Base-by-base conservation (phyloP, 2,113 vertebrate genomes). In the Aptenodytes forsteri region DNA sequence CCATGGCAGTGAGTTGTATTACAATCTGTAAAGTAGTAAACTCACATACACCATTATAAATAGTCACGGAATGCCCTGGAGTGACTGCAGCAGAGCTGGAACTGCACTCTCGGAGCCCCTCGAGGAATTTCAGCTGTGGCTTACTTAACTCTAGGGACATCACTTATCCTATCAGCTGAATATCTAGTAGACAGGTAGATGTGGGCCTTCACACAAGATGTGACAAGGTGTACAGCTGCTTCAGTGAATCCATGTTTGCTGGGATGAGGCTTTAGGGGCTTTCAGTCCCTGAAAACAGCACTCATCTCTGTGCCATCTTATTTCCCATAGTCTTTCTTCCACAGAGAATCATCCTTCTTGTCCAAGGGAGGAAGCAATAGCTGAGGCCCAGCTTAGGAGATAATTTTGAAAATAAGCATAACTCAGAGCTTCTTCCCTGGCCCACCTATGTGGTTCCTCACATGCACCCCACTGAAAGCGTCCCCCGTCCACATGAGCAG, bases 151-250 rank as follows among this genome's bases (percentile, higher is more conserved):
- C 62, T 34, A 72, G 83, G 85, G 93, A 83, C 90, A 87, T 91
- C 73, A 47, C 81, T 97, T 94, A 93, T 42, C 46, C 89, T 70
- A 64, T 94, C 93, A 90, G 78, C 82, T 83, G 87, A 69, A n/a
- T 77, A 95, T 96, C 94, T 96, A 86, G 64, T 83, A 96, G 96
- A 96, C 93, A 97, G 95, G 95, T 97, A 96, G 91, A 97, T 61
- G 55, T 38, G 84, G 91, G 91, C 91, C 90, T 86, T 96, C 89
- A 66, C 93, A 96, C 95, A 77, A 93, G 95, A 97, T 96, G 84
- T 89, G 96, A 97, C 96, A 97, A 94, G 87, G 95, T 95, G 50
- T 85, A 89, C 81, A 73, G 93, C 87, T 97, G 81, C 81, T 94
- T 81, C 87, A 93, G 54, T 72, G 79, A 91, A 95, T 85, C 58